Evolutionary conservation across 2,113 vertebrate genomes (phyloP).

Genomic region (Urocitellus parryii): DNA sequence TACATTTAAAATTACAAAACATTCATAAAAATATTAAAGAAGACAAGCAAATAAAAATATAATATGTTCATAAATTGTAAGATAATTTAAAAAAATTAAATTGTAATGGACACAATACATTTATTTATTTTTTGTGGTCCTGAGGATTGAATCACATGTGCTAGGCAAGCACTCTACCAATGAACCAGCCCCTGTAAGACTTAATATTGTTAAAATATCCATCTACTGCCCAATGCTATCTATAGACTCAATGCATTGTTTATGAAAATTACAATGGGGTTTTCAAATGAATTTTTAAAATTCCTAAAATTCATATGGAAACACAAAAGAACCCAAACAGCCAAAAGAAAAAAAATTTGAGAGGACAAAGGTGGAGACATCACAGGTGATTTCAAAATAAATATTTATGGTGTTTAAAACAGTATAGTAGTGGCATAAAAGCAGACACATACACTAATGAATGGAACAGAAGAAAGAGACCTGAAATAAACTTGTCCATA

Average conservation of each 20-base stretch:
- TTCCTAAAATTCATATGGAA: background rate
- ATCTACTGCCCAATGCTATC: background rate
- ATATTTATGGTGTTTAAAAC: background rate
- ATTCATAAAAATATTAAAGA: background rate
- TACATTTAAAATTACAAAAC: background rate
- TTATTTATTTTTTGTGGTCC: too few species aligned
- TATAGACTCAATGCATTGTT: background rate
- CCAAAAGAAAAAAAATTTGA: background rate
- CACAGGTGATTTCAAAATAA: background rate
- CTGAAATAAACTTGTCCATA: background rate
- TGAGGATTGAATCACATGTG: too few species aligned
- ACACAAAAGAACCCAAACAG: background rate
- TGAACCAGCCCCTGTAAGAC: too few species aligned
- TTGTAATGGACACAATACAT: too few species aligned
- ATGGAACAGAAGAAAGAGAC: background rate
- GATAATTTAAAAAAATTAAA: too few species aligned
- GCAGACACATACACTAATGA: too few species aligned
- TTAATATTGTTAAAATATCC: background rate
- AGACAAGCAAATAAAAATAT: background rate
- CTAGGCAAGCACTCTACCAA: too few species aligned
- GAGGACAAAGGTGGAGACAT: background rate
- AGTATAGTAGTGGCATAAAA: background rate
- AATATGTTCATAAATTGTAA: too few species aligned
- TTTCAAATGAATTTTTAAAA: background rate
- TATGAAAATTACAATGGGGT: background rate